Evolutionary conservation across 2,113 vertebrate species (phyloP), one percentile per base, ranked within the genome.

Genomic region (Alectura lathami): DNA sequence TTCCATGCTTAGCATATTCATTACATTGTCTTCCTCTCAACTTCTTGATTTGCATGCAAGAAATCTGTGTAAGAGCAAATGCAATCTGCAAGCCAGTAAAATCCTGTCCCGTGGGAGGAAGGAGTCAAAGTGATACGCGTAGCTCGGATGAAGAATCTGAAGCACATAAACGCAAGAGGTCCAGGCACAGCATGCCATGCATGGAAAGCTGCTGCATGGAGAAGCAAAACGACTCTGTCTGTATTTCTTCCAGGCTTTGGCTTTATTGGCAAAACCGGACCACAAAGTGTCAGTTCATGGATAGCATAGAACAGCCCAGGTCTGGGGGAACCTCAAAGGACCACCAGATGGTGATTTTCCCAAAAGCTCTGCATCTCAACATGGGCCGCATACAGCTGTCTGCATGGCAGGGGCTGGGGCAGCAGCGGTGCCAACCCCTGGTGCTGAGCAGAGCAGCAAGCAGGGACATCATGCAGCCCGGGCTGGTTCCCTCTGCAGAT

Each of bases 21-120:
- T 86, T 72, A 81, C 36, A 50, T 56, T 75, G 20, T 59, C 60
- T 94, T 83, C 68, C 43, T 64, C 88, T 72, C 83, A 93, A 42
- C 27, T 95, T 95, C 83, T 96, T 72, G 76, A 96, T 90, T 94
- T 95, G 88, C 69, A 96, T 88, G 73, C 72, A 88, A 94, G 83
- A 95, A 93, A 86, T 91, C 68, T 40, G 11, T 78, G 76, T 75
- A 53, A 51, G 51, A 77, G 88, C 24, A 16, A 86, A 88, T 24
- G 66, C 48, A 93, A 84, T 93, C 80, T 91, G 40, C 40, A 86
- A 94, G 53, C 56, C 88, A 82, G 72, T 56, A 78, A 86, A 91
- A 81, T 72, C 73, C 86, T 21, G 2, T 62, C 88, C 69, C 73
- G 21, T 17, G 57, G 64, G 89, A 76, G 34, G n/a, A 83, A 75